Base-by-base conservation (phyloP, 2,113 vertebrate genomes). In the Oryzias celebensis region DNA sequence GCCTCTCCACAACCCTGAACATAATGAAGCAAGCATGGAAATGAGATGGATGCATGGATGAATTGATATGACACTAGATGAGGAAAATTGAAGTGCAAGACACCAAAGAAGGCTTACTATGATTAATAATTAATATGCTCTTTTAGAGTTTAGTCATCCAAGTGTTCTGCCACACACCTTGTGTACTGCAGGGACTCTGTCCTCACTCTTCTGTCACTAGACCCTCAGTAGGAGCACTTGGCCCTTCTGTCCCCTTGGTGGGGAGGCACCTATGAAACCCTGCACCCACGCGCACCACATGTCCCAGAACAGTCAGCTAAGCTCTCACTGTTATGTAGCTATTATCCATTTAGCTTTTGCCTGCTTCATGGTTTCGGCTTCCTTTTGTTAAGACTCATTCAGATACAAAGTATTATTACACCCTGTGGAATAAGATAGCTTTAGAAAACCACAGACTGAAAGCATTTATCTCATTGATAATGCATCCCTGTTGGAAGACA, bases 361-460 rank as follows among this genome's bases (percentile, higher is more conserved):
- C 71, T 41, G 68, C 74, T 51, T 62, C 67, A 42, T 20, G 75
- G 85, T 89, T 87, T 91, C 90, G 79, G 83, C 81, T 90, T 89
- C 76, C 88, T 80, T 85, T 90, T 91, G 86, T 89, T 81, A 72
- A 86, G 58, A 79, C 82, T 87, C 85, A 87, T 89, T 90, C 77
- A 79, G 78, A 81, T 85, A 89, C 83, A 83, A 88, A 91, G 81
- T 88, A 88, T 87, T 91, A 90, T 88, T 87, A 88, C 85, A 89
- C 86, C 82, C 82, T 47, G 45, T 72, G 74, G 83, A 88, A 89
- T 62, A 70, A 79, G 83, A 85, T 90, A 73, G 77, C 80, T 85
- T 59, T 69, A 78, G 78, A 88, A 81, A 87, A 74, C 75, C 68
- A 75, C 68, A 65, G 71, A 67, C 79, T 64, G 65, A 83, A 84